These are phyloP conservation scores for Anhinga rufa DNA, from an alignment of 2,113 vertebrate genomes.

Conservation along the genomic window DNA sequence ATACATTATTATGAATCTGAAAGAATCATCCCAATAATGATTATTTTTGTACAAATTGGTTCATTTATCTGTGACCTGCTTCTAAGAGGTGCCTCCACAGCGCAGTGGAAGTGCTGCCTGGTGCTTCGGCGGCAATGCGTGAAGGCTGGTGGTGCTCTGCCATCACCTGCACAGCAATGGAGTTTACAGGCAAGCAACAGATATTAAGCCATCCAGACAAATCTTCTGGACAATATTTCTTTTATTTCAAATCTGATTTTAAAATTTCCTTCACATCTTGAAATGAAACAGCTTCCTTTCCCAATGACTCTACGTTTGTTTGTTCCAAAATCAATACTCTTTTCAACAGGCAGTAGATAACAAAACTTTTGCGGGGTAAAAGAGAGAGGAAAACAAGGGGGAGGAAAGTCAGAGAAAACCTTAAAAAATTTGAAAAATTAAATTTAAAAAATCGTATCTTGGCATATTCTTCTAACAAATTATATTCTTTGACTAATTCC, in stretches of 20 bases:
- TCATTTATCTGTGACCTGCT: neutral
- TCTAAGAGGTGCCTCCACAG: neutral
- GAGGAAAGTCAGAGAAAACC: neutral
- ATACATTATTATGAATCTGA: neutral
- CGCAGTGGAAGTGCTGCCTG: neutral
- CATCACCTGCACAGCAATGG: neutral
- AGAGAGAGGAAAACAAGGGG: neutral
- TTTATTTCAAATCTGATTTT: neutral
- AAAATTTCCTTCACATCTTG: neutral
- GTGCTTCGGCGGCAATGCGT: rapidly evolving
- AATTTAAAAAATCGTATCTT: neutral
- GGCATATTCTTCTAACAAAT: neutral
- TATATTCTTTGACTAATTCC: neutral
- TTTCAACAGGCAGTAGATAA: neutral
- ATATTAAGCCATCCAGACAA: neutral
- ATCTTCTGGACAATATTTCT: neutral
- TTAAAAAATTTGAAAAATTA: neutral
- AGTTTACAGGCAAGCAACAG: neutral
- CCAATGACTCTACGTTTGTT: neutral
- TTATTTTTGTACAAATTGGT: neutral
- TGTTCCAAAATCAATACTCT: neutral
- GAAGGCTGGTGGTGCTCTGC: neutral
- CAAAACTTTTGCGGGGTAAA: neutral
- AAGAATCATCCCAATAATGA: neutral
- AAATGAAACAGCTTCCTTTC: neutral